phyloP scores from a whole-genome alignment of 2,888 invertebrate genomes.

The Orthosia cruda region DNA sequence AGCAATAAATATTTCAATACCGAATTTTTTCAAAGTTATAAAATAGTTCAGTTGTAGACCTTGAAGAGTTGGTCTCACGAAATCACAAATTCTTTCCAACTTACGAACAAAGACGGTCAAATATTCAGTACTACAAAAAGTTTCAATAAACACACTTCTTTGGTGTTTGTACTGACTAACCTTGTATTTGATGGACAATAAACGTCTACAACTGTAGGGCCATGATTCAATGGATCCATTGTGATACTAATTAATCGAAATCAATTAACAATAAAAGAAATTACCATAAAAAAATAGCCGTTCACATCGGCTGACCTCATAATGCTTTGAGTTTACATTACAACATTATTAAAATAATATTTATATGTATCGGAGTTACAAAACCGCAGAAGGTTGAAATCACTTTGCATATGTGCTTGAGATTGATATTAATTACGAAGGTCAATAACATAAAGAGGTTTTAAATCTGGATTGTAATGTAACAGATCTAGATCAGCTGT shows the following conservation, averaged over 20 bases:
- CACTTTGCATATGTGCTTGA: constrained; percentile 70
- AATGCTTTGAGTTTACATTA: constrained; percentile 66
- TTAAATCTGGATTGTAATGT: constrained; percentile 40
- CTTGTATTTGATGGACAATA: constrained; percentile 67
- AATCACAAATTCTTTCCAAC: constrained; percentile 45
- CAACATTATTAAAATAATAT: constrained; percentile 66
- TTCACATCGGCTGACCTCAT: constrained; percentile 65
- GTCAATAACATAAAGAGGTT: constrained; percentile 58
- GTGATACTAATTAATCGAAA: constrained; percentile 67
- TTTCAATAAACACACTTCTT: constrained; percentile 50
- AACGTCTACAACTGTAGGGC: constrained; percentile 56
- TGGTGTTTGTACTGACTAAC: constrained; percentile 51
- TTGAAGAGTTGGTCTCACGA: constrained; percentile 47
- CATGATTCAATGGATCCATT: constrained; percentile 69
- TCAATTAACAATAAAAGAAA: constrained; percentile 70
- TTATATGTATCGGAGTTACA: constrained; percentile 66
- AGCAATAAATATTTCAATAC: constrained; percentile 34
- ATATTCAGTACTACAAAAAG: constrained; percentile 35
- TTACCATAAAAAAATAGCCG: constrained; percentile 67
- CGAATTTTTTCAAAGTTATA: constrained; percentile 13
- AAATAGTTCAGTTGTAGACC: constrained; percentile 50
- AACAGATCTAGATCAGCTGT: constrained; percentile 45
- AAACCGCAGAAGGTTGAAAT: constrained; percentile 75
- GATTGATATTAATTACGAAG: constrained; percentile 69
- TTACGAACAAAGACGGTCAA: constrained; percentile 39